A percentile compares a stretch with the other conserved stretches of the same genome.
phyloP scores from a whole-genome alignment of 35 echinoderm and acorn worm species.

The Chiridota heheva region DNA sequence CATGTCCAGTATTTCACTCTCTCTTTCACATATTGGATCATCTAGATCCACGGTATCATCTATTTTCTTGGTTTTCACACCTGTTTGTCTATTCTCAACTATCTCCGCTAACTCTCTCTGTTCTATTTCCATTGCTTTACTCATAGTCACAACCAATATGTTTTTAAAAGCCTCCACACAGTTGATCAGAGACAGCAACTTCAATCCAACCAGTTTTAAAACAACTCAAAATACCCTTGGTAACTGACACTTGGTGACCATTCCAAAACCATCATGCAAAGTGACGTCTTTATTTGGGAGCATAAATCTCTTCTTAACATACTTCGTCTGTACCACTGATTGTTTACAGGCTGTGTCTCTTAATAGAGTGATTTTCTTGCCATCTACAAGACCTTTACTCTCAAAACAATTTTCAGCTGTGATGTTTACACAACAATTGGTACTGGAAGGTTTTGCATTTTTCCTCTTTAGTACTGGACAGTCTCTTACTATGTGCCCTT shows the following conservation, averaged over 20 bases:
- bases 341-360: conserved; percentile 4
- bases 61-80: background rate
- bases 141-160: background rate
- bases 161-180: too few species aligned
- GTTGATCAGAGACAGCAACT: too few species aligned
- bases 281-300: background rate
- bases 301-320: background rate
- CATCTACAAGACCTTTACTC: background rate
- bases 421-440: background rate
- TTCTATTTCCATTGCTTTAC: background rate
- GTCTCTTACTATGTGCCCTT: background rate
- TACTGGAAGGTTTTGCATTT: background rate
- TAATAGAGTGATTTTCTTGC: background rate
- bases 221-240: background rate
- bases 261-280: background rate
- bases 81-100: background rate
- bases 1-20: too few species aligned
- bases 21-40: background rate
- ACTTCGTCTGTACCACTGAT: background rate
- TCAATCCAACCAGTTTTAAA: background rate
- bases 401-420: background rate
- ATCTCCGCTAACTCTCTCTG: background rate
- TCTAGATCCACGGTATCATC: too few species aligned
- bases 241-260: background rate
- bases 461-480: background rate